These are phyloP conservation scores for Physocephala rufipes DNA, from an alignment of 2,888 invertebrate genomes.

Conservation along the genomic window DNA sequence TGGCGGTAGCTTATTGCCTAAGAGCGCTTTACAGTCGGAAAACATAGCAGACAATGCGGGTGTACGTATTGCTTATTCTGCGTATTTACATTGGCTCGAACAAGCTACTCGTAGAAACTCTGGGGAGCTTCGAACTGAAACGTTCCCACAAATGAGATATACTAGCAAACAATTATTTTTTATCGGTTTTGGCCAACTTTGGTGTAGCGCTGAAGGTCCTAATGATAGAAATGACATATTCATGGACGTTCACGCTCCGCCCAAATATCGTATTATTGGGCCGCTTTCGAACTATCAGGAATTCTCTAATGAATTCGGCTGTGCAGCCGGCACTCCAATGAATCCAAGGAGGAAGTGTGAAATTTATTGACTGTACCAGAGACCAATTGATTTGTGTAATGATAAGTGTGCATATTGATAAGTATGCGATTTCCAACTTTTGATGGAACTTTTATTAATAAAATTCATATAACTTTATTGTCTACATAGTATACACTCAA, in stretches of 20 bases:
- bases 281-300: conserved; percentile 86
- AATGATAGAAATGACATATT: too few relatives aligned
- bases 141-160: conserved; percentile 53
- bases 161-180: conserved; percentile 59
- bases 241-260: conserved; percentile 93
- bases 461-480: too few relatives aligned
- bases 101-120: conserved; percentile 34
- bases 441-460: too few relatives aligned
- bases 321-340: conserved; percentile 80
- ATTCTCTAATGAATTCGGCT: conserved; percentile 82
- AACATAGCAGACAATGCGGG: conserved; percentile 63
- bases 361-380: too few relatives aligned
- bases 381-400: too few relatives aligned
- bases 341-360: conserved; percentile 87
- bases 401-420: too few relatives aligned
- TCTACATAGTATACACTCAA: too few relatives aligned
- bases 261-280: conserved; percentile 86
- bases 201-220: conserved; percentile 55
- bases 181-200: conserved; percentile 58
- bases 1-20: conserved; percentile 49
- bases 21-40: conserved; percentile 53
- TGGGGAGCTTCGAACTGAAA: conserved; percentile 47
- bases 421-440: too few relatives aligned
- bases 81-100: conserved; percentile 56
- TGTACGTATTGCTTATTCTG: conserved; percentile 57